Evolutionary conservation across 2,888 invertebrate genomes (phyloP), one percentile per base, ranked within the genome.

Genomic region (Hemithea aestivaria): DNA sequence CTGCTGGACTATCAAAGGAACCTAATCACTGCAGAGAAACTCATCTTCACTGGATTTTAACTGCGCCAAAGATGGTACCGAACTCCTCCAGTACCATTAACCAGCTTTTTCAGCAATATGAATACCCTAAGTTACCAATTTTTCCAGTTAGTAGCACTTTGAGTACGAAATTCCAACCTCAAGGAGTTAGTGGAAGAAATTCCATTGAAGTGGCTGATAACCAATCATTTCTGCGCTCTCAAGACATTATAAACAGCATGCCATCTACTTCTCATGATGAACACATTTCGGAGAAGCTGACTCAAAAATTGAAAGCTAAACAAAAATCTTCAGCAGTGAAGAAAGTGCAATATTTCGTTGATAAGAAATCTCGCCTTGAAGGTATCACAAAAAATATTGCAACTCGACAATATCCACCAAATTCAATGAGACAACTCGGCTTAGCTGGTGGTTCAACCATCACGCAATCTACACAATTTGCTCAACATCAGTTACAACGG

Each of bases 211-310:
- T 25, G 10, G 9, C 25, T 9, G 25, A 7, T 25, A 2, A 25
- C 25, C 25, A 25, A 9, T 7, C 2, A 9, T 5, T 7, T 25
- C 25, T 7, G 7, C 10, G 10, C 7, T 25, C 10, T 25, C 25
- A 9, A 25, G 8, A 25, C 25, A 5, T 6, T 9, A n/a, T n/a
- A n/a, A n/a, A n/a, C n/a, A 25, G 25, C 25, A 25, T 7, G 10
- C 25, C 25, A 25, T 25, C 25, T 25, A 25, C 25, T 25, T 25
- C 25, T 25, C 7, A 25, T 25, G 6, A 25, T 25, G 25, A 7
- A 25, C 4, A 2, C 25, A 9, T 2, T 7, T 25, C 3, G 10
- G 10, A 7, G 10, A 25, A 5, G 8, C 25, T 10, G 25, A 5
- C 3, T 25, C 4, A 25, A 25, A 9, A 3, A 5, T 3, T 9